These are phyloP conservation scores for Aspidoscelis tigris DNA, from an alignment of 2,113 vertebrate species.

Conservation along the genomic window DNA sequence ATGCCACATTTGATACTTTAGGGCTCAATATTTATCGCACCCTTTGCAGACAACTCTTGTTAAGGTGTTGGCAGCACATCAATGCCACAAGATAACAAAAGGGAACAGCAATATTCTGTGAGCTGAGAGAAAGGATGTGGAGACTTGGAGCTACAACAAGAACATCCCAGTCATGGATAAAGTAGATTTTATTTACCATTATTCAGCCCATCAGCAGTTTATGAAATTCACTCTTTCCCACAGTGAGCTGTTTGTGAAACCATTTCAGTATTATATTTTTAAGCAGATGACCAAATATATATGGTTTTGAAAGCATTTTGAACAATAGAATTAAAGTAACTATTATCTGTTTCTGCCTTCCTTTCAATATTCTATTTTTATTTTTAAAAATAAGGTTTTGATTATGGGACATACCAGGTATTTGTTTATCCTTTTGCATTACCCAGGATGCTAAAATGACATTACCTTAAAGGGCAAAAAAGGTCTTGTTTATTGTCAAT, in stretches of 20 bases:
- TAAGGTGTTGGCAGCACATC: background rate
- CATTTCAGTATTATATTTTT: background rate
- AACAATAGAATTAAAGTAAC: background rate
- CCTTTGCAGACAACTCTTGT: conserved; percentile 9
- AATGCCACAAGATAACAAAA: background rate
- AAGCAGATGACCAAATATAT: background rate
- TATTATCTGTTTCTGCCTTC: background rate
- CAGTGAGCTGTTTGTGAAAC: background rate
- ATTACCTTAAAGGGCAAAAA: conserved; percentile 27
- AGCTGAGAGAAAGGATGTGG: background rate
- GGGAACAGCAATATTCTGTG: background rate
- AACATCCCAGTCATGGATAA: background rate
- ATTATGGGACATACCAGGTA: background rate
- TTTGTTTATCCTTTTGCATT: background rate
- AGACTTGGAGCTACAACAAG: background rate
- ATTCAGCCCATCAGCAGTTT: background rate
- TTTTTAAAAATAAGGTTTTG: background rate
- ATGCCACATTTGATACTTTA: background rate
- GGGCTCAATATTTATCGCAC: conserved; percentile 3
- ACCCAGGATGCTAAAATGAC: conserved; percentile 4
- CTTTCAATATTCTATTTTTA: background rate
- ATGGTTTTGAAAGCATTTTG: background rate
- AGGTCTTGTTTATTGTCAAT: background rate
- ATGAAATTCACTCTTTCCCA: background rate
- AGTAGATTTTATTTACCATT: conserved; percentile 1